phyloP scores from a whole-genome alignment of 2,888 invertebrate genomes.

The Patella depressa region DNA sequence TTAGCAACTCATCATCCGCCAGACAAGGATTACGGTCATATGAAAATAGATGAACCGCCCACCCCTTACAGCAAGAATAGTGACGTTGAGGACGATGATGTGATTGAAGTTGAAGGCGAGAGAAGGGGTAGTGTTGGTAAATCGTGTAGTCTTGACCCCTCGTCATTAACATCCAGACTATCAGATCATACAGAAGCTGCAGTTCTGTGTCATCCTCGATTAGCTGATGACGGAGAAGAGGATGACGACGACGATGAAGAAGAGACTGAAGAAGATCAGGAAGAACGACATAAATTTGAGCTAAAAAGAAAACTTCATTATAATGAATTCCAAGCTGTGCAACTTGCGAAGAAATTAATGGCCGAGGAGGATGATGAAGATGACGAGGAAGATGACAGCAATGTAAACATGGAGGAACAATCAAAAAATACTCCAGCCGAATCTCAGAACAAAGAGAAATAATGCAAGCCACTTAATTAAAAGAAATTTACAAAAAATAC shows the following conservation, averaged over 20 bases:
- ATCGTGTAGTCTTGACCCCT: conserved; percentile 43
- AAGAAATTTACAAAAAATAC: too few species aligned
- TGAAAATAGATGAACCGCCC: conserved; percentile 94
- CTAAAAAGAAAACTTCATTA: conserved; percentile 96
- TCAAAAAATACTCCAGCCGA: too few species aligned
- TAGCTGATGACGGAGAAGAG: conserved; percentile 32
- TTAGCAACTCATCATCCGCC: conserved; percentile 97
- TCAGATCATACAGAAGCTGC: conserved; percentile 8
- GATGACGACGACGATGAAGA: conserved; percentile 74
- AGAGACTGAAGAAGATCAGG: conserved; percentile 78
- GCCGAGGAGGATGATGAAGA: conserved; percentile 91
- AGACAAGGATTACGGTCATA: conserved; percentile 99
- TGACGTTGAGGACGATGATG: conserved; percentile 72
- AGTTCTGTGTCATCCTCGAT: neutral
- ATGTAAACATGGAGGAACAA: neutral
- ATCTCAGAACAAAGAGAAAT: too few species aligned
- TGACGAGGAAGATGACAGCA: conserved; percentile 75
- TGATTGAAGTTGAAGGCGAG: conserved; percentile 72
- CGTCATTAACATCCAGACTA: conserved; percentile 44
- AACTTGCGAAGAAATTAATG: conserved; percentile 90
- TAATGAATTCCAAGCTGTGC: conserved; percentile 96
- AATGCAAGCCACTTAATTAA: too few species aligned
- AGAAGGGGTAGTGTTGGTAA: conserved; percentile 50
- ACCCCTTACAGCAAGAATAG: conserved; percentile 85
- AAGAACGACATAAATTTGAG: conserved; percentile 83